Evolutionary conservation across 2,888 invertebrate species (phyloP).

Genomic region (Ochropacha duplaris): DNA sequence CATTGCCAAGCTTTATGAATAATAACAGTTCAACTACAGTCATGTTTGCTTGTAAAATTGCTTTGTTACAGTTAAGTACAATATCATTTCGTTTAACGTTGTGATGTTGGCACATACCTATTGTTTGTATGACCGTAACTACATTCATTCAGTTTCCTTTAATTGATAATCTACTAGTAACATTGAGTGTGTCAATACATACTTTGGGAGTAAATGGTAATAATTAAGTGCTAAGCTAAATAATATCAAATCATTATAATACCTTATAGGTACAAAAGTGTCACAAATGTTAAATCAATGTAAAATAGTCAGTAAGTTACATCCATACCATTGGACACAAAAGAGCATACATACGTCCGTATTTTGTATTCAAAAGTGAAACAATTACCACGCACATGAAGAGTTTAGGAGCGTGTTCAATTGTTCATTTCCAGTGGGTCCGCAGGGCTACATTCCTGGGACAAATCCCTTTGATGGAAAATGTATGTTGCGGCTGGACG

Average conservation of each 20-base stretch:
- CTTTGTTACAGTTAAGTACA: constrained; percentile 5
- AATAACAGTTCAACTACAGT: constrained; percentile 28
- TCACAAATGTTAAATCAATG: no score
- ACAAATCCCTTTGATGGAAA: constrained; percentile 69
- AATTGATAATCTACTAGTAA: no score
- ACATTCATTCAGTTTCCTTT: no score
- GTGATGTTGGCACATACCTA: no score
- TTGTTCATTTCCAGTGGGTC: constrained; percentile 19
- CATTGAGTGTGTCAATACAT: no score
- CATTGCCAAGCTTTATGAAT: constrained; percentile 30
- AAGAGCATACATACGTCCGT: not conserved
- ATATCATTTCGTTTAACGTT: constrained; percentile 4
- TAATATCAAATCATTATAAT: no score
- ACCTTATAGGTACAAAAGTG: no score
- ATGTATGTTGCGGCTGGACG: constrained; percentile 63
- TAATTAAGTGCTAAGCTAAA: no score
- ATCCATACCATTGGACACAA: not conserved
- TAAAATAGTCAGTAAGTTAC: no score
- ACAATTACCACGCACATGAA: constrained; percentile 12
- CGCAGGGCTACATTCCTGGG: constrained; percentile 38
- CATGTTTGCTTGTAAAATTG: constrained; percentile 15
- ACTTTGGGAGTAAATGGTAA: no score
- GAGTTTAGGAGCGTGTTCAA: constrained; percentile 28
- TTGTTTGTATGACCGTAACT: no score
- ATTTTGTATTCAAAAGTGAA: not conserved